Evolutionary conservation across 2,888 invertebrate species (phyloP).

Genomic region (Cantharis flavilabris): DNA sequence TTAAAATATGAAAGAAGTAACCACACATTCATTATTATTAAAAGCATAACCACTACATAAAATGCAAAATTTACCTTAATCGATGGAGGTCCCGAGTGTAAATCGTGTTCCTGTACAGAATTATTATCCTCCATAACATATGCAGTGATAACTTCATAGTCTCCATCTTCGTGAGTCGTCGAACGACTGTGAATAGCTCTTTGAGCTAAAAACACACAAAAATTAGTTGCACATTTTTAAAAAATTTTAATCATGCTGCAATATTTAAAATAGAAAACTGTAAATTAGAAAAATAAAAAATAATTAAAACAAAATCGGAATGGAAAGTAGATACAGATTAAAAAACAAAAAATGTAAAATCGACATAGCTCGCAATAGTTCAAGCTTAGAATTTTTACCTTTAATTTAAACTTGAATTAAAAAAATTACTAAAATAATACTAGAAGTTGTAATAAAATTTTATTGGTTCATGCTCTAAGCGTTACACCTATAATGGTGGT

Average conservation of each 20-base stretch:
- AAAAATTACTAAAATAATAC: background rate
- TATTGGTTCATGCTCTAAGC: background rate
- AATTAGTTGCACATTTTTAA: background rate
- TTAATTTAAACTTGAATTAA: background rate
- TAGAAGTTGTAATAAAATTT: background rate
- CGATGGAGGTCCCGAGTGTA: constrained; percentile 76
- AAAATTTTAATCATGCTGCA: background rate
- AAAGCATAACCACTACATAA: background rate
- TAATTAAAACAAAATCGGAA: background rate
- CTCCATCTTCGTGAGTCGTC: constrained; percentile 75
- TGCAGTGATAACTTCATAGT: constrained; percentile 78
- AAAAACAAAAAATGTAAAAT: background rate
- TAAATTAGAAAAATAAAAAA: background rate
- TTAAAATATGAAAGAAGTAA: background rate
- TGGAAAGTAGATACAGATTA: background rate
- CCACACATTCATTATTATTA: background rate
- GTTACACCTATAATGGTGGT: background rate
- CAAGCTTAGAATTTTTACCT: background rate
- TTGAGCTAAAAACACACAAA: constrained; percentile 41
- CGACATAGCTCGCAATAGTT: background rate
- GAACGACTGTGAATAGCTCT: constrained; percentile 56
- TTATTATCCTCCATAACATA: constrained; percentile 85
- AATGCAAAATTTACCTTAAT: constrained; percentile 71
- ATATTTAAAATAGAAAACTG: background rate
- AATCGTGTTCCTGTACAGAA: constrained; percentile 77